A percentile compares a stretch with the other conserved stretches of the same genome.
Evolutionary conservation across 2,797 vertebrate genomes (phyloP).

Genomic region (Rhabdophis nuchalis): DNA sequence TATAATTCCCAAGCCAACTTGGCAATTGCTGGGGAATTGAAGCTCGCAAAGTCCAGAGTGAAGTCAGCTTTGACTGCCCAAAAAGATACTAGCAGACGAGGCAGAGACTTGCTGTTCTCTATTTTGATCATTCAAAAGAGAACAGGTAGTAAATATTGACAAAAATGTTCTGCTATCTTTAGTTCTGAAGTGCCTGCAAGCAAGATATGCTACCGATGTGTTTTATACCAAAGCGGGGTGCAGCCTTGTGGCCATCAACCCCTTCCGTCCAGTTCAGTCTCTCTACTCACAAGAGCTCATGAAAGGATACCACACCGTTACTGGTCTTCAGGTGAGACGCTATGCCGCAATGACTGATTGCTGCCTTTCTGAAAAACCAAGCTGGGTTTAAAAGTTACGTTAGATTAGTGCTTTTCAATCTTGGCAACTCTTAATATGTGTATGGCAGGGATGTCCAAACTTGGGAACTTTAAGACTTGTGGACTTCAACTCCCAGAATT

Average conservation of each 20-base stretch:
- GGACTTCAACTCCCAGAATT: too few species aligned
- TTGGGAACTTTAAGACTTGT: too few species aligned
- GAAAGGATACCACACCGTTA: slow-evolving; percentile 85
- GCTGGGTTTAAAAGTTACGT: not conserved
- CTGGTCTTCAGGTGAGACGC: slow-evolving; percentile 82
- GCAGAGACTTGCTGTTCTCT: not conserved
- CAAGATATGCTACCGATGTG: slow-evolving; percentile 78
- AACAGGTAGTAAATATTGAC: slow-evolving; percentile 16
- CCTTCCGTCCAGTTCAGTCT: slow-evolving; percentile 84
- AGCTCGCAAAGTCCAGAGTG: not conserved
- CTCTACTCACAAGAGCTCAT: slow-evolving; percentile 88
- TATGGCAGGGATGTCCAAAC: too few species aligned
- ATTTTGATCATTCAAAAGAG: not conserved
- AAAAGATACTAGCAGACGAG: not conserved
- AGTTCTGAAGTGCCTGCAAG: slow-evolving; percentile 95
- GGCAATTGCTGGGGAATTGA: not conserved
- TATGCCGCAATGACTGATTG: too few species aligned
- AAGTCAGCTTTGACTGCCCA: not conserved
- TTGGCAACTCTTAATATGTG: not conserved
- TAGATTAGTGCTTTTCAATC: not conserved
- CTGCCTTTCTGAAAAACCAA: not conserved
- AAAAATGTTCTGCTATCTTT: slow-evolving; percentile 44
- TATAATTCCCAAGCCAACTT: not conserved
- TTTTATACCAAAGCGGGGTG: slow-evolving; percentile 97
- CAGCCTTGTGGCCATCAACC: slow-evolving; percentile 93